phyloP scores from a whole-genome alignment of 1,140 invertebrate species.

The Drosophila kohkoa region DNA sequence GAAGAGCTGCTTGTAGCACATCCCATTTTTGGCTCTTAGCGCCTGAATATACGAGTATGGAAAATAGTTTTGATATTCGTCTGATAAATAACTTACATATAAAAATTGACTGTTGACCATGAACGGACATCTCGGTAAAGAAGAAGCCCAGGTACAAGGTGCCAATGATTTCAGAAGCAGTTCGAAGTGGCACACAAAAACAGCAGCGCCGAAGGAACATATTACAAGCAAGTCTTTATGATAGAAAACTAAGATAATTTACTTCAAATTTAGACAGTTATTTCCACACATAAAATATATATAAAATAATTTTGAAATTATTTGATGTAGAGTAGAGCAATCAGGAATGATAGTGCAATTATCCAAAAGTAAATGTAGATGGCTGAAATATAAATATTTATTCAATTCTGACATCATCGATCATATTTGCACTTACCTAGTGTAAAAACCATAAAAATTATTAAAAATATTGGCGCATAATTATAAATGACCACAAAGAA shows the following conservation, averaged over 20 bases:
- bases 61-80: not conserved
- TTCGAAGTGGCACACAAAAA: conserved; percentile 35
- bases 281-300: conserved; percentile 6
- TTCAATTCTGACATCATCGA: not conserved
- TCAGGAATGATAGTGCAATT: conserved; percentile 11
- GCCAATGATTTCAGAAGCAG: conserved; percentile 45
- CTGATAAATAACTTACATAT: conserved; percentile 32
- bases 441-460: not conserved
- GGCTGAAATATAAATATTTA: conserved; percentile 1
- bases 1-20: conserved; percentile 8
- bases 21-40: conserved; percentile 29
- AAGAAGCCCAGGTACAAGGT: conserved; percentile 36
- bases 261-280: conserved; percentile 36
- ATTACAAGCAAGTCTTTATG: not conserved
- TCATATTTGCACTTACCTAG: conserved; percentile 10
- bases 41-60: not conserved
- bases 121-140: conserved; percentile 42
- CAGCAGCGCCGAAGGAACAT: conserved; percentile 47
- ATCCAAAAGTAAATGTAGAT: conserved; percentile 27
- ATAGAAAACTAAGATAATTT: not conserved
- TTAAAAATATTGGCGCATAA: not conserved
- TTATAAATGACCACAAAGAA: not conserved
- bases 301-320: not conserved
- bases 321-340: not conserved
- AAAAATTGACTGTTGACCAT: conserved; percentile 43